A percentile compares a stretch with the other conserved stretches of the same genome.
These are phyloP conservation scores for Muscicapa striata DNA, from an alignment of 2,797 vertebrate species.

Conservation along the genomic window DNA sequence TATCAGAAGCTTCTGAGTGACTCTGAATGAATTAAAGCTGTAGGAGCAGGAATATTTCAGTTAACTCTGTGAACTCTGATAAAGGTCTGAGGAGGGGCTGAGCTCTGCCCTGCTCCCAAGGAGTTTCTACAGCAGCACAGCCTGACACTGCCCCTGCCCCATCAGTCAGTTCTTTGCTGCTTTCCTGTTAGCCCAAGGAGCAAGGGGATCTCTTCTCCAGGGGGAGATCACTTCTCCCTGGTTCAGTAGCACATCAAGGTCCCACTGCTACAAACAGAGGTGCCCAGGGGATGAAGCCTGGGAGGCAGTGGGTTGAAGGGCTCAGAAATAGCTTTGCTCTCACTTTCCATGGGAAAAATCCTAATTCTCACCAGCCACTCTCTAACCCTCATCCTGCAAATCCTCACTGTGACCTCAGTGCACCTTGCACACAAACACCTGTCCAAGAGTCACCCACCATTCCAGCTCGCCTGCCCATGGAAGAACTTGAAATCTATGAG, in stretches of 20 bases:
- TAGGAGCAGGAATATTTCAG: slow-evolving; percentile 74
- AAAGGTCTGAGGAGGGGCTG: slow-evolving; percentile 42
- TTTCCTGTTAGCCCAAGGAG: not conserved
- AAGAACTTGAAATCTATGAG: not conserved
- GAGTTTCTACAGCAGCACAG: not conserved
- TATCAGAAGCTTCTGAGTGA: slow-evolving; percentile 77
- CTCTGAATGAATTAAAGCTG: slow-evolving; percentile 75
- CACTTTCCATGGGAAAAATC: not conserved
- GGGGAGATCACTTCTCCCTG: not conserved
- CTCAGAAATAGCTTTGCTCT: not conserved
- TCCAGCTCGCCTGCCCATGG: not conserved
- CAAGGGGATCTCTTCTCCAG: not conserved
- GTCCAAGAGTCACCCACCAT: not conserved
- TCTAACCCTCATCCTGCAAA: not conserved
- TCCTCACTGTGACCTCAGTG: not conserved
- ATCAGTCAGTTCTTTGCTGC: not conserved
- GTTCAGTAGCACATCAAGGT: not conserved
- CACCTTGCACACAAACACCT: not conserved
- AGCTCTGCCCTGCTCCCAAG: not conserved
- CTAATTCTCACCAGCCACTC: not conserved
- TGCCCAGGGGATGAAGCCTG: not conserved
- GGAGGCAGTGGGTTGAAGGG: not conserved
- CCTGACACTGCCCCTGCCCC: not conserved
- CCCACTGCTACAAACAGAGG: not conserved
- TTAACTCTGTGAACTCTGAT: slow-evolving; percentile 76